Evolutionary conservation across 2,888 invertebrate genomes (phyloP).

Genomic region (Erebia palarica): DNA sequence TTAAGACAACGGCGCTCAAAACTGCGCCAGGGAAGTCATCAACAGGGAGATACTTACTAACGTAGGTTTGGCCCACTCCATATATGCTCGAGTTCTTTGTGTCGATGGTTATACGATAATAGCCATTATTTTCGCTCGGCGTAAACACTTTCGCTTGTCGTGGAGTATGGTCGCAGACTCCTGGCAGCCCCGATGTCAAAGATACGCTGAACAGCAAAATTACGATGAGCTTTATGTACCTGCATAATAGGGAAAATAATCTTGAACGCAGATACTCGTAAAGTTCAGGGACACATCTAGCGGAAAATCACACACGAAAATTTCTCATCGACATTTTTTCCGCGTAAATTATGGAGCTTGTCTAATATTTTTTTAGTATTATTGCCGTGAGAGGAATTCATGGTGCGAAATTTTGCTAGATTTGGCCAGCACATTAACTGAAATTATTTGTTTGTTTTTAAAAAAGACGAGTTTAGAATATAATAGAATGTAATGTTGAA

Average conservation of each 20-base stretch:
- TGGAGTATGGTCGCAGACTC: slow-evolving; percentile 68
- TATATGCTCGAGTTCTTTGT: slow-evolving; percentile 52
- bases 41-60: slow-evolving; percentile 54
- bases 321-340: too few species aligned
- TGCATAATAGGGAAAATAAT: slow-evolving; percentile 43
- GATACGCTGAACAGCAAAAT: slow-evolving; percentile 39
- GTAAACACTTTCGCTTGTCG: slow-evolving; percentile 50
- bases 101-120: slow-evolving; percentile 58
- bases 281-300: background rate
- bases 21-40: too few species aligned
- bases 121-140: slow-evolving; percentile 57
- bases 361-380: too few species aligned
- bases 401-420: too few species aligned
- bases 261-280: background rate
- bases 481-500: too few species aligned
- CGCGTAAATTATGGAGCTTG: too few species aligned
- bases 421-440: too few species aligned
- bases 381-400: too few species aligned
- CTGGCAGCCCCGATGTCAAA: slow-evolving; percentile 45
- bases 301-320: background rate
- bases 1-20: too few species aligned
- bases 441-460: too few species aligned
- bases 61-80: slow-evolving; percentile 68
- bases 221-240: slow-evolving; percentile 47
- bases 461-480: too few species aligned